These are phyloP conservation scores for Thoracochromis brauschi DNA, from an alignment of 2,113 vertebrate species.

Conservation along the genomic window DNA sequence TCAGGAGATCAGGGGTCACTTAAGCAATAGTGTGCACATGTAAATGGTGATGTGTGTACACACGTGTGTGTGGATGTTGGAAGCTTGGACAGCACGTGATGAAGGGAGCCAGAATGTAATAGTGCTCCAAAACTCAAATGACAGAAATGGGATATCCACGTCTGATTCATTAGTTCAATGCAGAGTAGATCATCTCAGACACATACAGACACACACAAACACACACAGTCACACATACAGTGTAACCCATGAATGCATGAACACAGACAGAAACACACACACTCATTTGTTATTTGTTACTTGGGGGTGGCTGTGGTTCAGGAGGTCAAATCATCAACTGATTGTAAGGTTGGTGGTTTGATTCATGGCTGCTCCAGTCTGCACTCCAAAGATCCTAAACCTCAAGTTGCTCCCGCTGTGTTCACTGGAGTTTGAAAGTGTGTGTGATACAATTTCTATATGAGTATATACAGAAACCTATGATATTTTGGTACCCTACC, in stretches of 20 bases:
- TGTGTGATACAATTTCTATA: accelerated
- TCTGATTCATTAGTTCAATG: not conserved
- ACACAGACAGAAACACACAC: not conserved
- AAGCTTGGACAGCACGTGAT: not conserved
- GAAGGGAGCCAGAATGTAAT: accelerated
- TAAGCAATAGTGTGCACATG: not conserved
- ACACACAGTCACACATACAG: not conserved
- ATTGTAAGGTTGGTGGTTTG: not conserved
- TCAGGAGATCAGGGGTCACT: not conserved
- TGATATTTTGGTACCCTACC: not conserved
- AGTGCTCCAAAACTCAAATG: accelerated
- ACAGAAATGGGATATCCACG: accelerated
- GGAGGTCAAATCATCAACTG: not conserved
- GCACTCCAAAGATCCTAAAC: accelerated
- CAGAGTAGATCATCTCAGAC: not conserved
- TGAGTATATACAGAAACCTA: accelerated
- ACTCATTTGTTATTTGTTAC: not conserved
- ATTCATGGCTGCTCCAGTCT: not conserved
- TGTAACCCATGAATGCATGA: accelerated
- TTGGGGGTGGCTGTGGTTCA: accelerated
- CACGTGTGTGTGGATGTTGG: not conserved
- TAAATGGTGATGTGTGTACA: not conserved
- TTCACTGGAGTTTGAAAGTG: not conserved
- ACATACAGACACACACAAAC: not conserved
- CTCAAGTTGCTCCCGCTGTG: not conserved